Base-by-base conservation (phyloP, 2,888 invertebrate species). In the Xanthia icteritia region DNA sequence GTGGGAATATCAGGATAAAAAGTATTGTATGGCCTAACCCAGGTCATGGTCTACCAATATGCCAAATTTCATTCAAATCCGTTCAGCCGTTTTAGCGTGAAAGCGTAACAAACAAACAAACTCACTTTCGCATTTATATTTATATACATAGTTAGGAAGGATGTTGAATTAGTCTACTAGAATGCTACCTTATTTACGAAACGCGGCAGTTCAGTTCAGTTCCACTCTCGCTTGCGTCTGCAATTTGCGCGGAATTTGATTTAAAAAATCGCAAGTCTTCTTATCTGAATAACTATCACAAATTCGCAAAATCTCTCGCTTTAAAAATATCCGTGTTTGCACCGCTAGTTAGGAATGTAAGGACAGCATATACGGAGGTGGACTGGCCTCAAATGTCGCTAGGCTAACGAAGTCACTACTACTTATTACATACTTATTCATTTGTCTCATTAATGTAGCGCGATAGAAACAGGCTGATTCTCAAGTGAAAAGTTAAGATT, bases 401-500 rank as follows among this genome's bases (percentile, higher is more conserved):
- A 2, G 11, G 5, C 8, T 23, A 42, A 17, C 4, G 17, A 45
- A 65, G 45, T 66, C 4, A 66, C 11, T 45, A n/a, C 9, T 42
- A 23, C 39, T 11, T 56, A 3, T 73, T 20, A 82, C 70, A 76
- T 71, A 54, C 11, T 20, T 0, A 61, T 27, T 5, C 0, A 27
- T 79, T 76, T 79, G 69, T 68, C 63, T 81, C 80, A 85, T 87
- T 87, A 79, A 88, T 84, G 76, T 73, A 79, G 73, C 70, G 75
- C 81, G 78, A 86, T 88, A 80, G 77, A 84, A 86, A 87, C 80
- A 79, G 76, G 80, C 76, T 73, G 61, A 81, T 78, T 83, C 85
- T 84, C 84, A 88, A 90, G 89, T 90, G 82, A 85, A 88, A 90
- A 89, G 87, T 90, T 89, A 78, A 77, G 13, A 23, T 31, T 48